Evolutionary conservation across 2,797 vertebrate genomes (phyloP).

Genomic region (Muscicapa striata): DNA sequence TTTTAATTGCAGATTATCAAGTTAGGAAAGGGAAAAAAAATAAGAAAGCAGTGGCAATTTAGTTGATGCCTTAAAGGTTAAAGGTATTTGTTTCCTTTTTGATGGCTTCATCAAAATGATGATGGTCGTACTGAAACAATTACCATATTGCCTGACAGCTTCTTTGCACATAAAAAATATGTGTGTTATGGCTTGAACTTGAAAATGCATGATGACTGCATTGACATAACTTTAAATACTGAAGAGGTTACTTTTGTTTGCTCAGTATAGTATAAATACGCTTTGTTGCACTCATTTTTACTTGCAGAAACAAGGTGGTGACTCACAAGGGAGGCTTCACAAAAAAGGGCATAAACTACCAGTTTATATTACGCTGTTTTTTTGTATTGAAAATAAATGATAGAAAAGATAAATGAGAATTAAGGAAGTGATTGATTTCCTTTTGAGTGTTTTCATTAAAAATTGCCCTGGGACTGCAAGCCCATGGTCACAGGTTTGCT

Average conservation of each 20-base stretch:
- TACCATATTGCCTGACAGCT: neutral
- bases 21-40: neutral
- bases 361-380: neutral
- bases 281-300: neutral
- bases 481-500: neutral
- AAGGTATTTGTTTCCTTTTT: neutral
- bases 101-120: neutral
- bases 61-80: neutral
- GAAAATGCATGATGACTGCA: neutral
- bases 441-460: neutral
- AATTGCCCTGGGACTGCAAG: neutral
- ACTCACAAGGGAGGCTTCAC: neutral
- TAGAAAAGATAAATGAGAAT: neutral
- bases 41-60: neutral
- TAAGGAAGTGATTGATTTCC: neutral
- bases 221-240: neutral
- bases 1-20: conserved; percentile 39
- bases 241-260: neutral
- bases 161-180: conserved; percentile 2
- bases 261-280: neutral
- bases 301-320: neutral
- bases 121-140: neutral
- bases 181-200: conserved; percentile 19
- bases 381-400: neutral
- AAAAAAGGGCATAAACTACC: neutral